Base-by-base conservation (phyloP, 2,888 invertebrate species). In the Tuta absoluta region DNA sequence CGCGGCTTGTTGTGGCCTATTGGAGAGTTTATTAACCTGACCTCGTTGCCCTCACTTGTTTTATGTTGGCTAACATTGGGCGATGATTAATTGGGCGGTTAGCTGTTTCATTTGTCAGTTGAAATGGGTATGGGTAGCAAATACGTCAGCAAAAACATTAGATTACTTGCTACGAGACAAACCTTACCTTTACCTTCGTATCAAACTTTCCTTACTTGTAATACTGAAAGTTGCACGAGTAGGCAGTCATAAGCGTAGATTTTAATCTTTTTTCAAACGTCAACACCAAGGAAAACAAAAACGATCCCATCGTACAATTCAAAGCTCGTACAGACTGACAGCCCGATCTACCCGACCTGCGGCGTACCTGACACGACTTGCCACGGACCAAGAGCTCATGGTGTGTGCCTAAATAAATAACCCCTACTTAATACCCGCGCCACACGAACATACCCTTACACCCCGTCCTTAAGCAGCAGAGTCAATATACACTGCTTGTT, bases 331-430 rank as follows among this genome's bases (percentile, higher is more conserved):
- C 24, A 56, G 61, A 61, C 49, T 61, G 61, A 61, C 61, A 48
- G 7, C 14, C 11, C 41, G 58, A 56, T 56, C 10, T 10, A 24
- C 33, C 45, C 14, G 24, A 10, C 19, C 21, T 60, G 61, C 65
- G 66, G 70, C 69, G 81, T 80, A 74, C 81, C 81, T 76, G 80
- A 66, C 78, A 72, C 78, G 79, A 79, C 75, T 66, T 69, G 79
- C 82, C 82, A 75, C 85, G 75, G 73, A 68, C 74, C 74, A 45
- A 17, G 45, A 45, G 71, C 71, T 60, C 69, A 68, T 67, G 77
- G 73, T 79, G 78, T 79, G 78, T 78, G 82, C 82, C 87, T 86
- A 89, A 90, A 90, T 89, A 90, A 90, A 90, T 89, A 90, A 88
- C 88, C 84, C 82, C 83, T 82, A 84, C 83, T 87, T 89, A 89